Evolutionary conservation across 1,140 invertebrate species (phyloP), one percentile per base, ranked within the genome.

Genomic region (Papilio polytes): DNA sequence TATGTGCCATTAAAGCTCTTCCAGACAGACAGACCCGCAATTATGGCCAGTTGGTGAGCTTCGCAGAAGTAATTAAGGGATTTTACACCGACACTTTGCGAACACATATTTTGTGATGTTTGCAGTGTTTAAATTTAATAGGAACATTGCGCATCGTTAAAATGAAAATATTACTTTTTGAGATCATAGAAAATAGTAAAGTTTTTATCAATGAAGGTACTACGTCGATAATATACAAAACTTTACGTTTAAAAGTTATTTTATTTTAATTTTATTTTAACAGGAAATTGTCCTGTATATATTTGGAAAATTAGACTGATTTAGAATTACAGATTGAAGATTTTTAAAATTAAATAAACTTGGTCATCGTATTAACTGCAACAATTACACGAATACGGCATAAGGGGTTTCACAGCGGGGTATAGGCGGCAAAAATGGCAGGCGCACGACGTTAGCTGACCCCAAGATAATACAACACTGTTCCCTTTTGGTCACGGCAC

Each of bases 21-120:
- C 89, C 86, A 85, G 85, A 81, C 78, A 79, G 85, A 89, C 86
- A 87, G 85, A 89, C 86, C 90, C 89, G 86, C 88, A 91, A 93
- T 93, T 91, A 91, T 86, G 87, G 90, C 88, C 89, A 89, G 87
- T 90, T 83, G 85, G 86, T 87, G 89, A 91, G 87, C 86, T 89
- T 85, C 83, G 83, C 84, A 82, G 86, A 87, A 86, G 87, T 88
- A 91, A 92, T 93, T 92, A 92, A 90, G 83, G 89, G 87, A 89
- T 90, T 89, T 90, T 91, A 92, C 89, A 82, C 86, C 82, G 81
- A 81, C 83, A 81, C 82, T 83, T 85, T 81, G 83, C 78, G 82
- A 81, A 80, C 74, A 53, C 41, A 76, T 46, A 76, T 51, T 51
- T 48, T 76, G 74, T 46, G n/a, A 3, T 76, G 31, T 77, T 77